Evolutionary conservation across 2,888 invertebrate species (phyloP).

Genomic region (Caenorhabditis sulstoni): DNA sequence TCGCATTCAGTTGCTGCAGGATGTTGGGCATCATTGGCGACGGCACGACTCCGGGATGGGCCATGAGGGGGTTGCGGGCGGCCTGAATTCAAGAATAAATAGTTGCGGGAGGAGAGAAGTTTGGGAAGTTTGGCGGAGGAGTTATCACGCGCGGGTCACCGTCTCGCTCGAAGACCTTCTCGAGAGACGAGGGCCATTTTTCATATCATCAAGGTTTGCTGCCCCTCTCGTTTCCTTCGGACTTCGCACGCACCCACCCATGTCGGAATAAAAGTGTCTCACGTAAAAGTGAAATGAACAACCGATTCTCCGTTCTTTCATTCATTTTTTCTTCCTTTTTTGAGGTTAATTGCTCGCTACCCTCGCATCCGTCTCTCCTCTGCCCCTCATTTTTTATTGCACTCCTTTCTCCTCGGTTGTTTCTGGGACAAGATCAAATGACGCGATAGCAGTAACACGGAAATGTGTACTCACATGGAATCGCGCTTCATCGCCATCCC

Average conservation of each 20-base stretch:
- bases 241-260: constrained; percentile 6
- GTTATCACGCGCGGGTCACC: constrained; percentile 25
- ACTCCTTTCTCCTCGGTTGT: not conserved
- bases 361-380: not conserved
- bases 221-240: constrained; percentile 4
- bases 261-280: constrained; percentile 13
- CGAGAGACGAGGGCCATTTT: constrained; percentile 20
- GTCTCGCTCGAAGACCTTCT: constrained; percentile 19
- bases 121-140: not conserved
- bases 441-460: not conserved
- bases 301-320: not conserved
- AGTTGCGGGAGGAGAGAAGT: not conserved
- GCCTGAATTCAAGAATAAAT: constrained; percentile 19
- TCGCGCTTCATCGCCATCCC: not conserved
- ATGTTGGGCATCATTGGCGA: constrained; percentile 66
- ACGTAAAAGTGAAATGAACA: constrained; percentile 5
- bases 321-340: constrained; percentile 9
- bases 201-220: constrained; percentile 26
- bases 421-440: not conserved
- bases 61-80: constrained; percentile 30
- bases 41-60: constrained; percentile 21
- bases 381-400: constrained; percentile 18
- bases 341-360: constrained; percentile 27
- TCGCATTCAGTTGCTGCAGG: constrained; percentile 63
- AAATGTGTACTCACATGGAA: constrained; percentile 68